Evolutionary conservation across 1,140 invertebrate species (phyloP), one percentile per base, ranked within the genome.

Genomic region (Meloidogyne exigua): DNA sequence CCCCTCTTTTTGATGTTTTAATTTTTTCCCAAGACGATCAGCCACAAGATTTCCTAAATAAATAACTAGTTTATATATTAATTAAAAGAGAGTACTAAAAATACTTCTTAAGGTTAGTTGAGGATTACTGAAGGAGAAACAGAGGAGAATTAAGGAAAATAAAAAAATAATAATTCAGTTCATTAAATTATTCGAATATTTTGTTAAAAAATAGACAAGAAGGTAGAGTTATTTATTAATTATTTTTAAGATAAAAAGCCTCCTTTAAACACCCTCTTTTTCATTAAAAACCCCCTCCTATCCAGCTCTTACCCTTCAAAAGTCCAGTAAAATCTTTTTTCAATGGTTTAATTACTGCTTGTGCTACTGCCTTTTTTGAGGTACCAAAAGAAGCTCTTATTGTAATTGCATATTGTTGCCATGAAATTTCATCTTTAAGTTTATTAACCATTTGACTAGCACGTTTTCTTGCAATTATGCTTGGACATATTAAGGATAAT

Each of bases 1-100:
- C 10, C 95, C 95, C 85, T 95, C 93, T 2, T 92, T 91, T 89
- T 99, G 96, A 85, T 92, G 90, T 79, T 91, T 91, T 13, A 99
- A 88, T 25, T 98, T 89, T 88, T 98, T 98, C 88, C 92, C 93
- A 87, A 92, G 91, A 81, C 96, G 90, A 0, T 93, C 93, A 5
- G 95, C 90, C 12, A 68, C 75, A 13, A 72, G 18, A 64, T 76
- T 89, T 96, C 96, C 67, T 94, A 94, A 23, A 95, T 32, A 32
- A 32, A n/a, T n/a, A n/a, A 32, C 28, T 32, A 32, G 28, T 32
- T 32, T 3, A 32, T 32, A 3, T 7, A 32, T 32, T 32, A 32
- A 32, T 32, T 32, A 32, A 7, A 32, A 32, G 28, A 7, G 28
- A 7, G 7, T 32, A 32, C 7, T 32, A 32, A 32, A 32, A 32